Percentiles rank a stretch among this genome's conserved stretches.
Evolutionary conservation across 2,888 invertebrate species (phyloP).

Genomic region (Brachycybe producta): DNA sequence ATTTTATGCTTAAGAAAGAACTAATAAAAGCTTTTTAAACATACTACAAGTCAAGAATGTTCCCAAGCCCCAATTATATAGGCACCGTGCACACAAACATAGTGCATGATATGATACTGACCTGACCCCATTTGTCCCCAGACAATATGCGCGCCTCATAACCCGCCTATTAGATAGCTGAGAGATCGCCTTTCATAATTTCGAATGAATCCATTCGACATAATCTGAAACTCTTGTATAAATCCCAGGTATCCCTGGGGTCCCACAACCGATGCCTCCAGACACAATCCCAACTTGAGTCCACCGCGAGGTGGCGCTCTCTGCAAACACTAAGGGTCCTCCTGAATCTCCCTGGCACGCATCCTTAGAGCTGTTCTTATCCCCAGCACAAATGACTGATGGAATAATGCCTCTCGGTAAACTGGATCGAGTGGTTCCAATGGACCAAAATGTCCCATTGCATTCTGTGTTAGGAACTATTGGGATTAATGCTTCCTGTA

Average conservation of each 20-base stretch:
- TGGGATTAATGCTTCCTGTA: neutral
- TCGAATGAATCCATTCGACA: neutral
- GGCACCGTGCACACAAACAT: no score
- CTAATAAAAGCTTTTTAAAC: no score
- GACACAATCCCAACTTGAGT: neutral
- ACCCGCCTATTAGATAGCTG: no score
- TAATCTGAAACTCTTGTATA: neutral
- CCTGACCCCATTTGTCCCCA: no score
- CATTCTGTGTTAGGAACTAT: neutral
- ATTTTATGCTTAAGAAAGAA: no score
- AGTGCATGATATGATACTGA: no score
- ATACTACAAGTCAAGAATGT: no score
- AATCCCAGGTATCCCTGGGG: neutral
- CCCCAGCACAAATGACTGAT: neutral
- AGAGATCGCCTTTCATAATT: no score
- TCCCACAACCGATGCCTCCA: neutral
- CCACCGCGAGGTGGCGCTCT: neutral
- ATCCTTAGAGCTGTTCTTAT: neutral
- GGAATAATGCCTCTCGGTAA: neutral
- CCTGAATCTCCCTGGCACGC: conserved; percentile 1
- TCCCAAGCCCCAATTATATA: no score
- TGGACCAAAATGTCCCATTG: neutral
- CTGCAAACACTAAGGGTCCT: neutral
- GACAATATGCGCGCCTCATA: no score
- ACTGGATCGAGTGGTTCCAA: neutral